A percentile compares a stretch with the other conserved stretches of the same genome.
Evolutionary conservation across 2,113 vertebrate genomes (phyloP).

Genomic region (Hemiscyllium ocellatum): DNA sequence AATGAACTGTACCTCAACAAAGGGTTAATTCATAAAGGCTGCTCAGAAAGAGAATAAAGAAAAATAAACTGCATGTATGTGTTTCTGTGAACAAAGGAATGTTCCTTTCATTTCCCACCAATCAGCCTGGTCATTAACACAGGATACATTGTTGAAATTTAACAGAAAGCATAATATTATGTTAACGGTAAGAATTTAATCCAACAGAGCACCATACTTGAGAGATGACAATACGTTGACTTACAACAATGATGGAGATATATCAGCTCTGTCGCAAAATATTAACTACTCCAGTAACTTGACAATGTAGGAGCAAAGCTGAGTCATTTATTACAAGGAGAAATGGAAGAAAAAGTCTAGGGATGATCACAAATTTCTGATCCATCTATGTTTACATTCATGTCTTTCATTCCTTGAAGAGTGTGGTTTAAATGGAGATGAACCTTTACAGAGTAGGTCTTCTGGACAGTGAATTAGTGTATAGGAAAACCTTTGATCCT

Average conservation of each 20-base stretch:
- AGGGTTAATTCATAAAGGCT: background rate
- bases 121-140: background rate
- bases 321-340: background rate
- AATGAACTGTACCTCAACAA: background rate
- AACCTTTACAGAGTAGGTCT: background rate
- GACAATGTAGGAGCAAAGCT: background rate
- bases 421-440: background rate
- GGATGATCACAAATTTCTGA: background rate
- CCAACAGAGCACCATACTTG: background rate
- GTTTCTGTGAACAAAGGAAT: background rate
- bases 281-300: background rate
- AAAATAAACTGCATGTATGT: background rate
- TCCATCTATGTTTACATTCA: background rate
- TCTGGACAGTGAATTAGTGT: background rate
- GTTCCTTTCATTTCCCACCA: background rate
- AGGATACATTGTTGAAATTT: constrained; percentile 24
- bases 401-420: background rate
- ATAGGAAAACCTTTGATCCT: background rate
- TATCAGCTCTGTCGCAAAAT: background rate
- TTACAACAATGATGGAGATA: constrained; percentile 1
- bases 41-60: background rate
- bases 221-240: background rate
- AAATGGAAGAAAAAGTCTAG: background rate
- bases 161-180: constrained; percentile 17
- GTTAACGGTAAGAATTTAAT: background rate